Evolutionary conservation across 2,797 vertebrate species (phyloP).

Genomic region (Periparus ater): DNA sequence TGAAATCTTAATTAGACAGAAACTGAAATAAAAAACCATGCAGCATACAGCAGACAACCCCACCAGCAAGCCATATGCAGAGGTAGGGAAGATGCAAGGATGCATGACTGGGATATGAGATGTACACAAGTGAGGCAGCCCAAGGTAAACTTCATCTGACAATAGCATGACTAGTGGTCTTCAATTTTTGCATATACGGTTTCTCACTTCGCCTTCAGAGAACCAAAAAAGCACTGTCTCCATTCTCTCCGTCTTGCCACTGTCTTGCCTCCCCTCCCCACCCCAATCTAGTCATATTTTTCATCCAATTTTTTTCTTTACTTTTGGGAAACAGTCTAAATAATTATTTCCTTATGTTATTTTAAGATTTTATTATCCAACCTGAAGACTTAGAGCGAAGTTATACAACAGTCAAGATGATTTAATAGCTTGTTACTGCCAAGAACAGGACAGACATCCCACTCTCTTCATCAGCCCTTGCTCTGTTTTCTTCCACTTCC

Average conservation of each 20-base stretch:
- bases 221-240: background rate
- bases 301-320: background rate
- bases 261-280: background rate
- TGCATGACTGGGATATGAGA: background rate
- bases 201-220: background rate
- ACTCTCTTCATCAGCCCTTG: constrained; percentile 41
- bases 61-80: background rate
- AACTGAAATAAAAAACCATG: background rate
- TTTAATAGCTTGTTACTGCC: constrained; percentile 56
- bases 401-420: constrained; percentile 61
- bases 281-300: background rate
- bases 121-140: rapidly evolving
- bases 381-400: constrained; percentile 45
- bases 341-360: constrained; percentile 51
- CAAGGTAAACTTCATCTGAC: background rate
- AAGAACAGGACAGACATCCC: constrained; percentile 55
- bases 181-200: background rate
- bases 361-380: constrained; percentile 40
- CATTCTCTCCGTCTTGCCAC: background rate
- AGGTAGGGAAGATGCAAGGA: background rate
- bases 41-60: background rate
- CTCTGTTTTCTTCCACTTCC: constrained; percentile 37
- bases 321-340: background rate
- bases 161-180: background rate
- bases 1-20: background rate